These are phyloP conservation scores for Amblyjoppa proteus DNA, from an alignment of 2,888 invertebrate genomes.

Conservation along the genomic window DNA sequence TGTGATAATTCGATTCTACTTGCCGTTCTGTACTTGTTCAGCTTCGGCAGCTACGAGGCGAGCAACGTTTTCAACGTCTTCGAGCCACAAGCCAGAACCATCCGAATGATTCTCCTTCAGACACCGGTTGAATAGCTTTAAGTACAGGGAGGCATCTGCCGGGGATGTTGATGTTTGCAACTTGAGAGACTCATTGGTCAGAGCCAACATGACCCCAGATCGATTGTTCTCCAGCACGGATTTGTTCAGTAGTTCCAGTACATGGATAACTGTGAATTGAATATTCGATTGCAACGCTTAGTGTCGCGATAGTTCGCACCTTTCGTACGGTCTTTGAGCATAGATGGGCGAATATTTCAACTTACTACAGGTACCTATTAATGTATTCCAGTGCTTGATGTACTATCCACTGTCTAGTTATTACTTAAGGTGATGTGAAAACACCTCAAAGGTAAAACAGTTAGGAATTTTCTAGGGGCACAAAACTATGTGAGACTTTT, in stretches of 20 bases:
- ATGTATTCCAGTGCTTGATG: no score
- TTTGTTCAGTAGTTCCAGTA: slow-evolving; percentile 87
- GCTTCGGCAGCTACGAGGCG: slow-evolving; percentile 85
- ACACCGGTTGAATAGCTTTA: slow-evolving; percentile 86
- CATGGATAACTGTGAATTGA: slow-evolving; percentile 83
- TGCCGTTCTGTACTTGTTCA: slow-evolving; percentile 85
- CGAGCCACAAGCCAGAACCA: slow-evolving; percentile 87
- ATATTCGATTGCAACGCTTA: not conserved
- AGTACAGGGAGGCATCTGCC: slow-evolving; percentile 86
- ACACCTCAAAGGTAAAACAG: no score
- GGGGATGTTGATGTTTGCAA: slow-evolving; percentile 84
- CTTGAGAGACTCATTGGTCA: slow-evolving; percentile 86
- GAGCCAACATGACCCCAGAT: slow-evolving; percentile 85
- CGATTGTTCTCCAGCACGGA: slow-evolving; percentile 87
- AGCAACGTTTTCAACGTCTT: slow-evolving; percentile 86
- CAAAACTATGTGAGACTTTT: no score
- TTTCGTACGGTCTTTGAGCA: no score
- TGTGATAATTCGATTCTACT: slow-evolving; percentile 75
- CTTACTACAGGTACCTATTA: no score
- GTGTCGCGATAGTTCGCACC: no score
- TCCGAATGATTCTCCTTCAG: slow-evolving; percentile 85
- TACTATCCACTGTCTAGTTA: no score
- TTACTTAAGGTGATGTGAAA: no score
- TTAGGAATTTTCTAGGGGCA: no score
- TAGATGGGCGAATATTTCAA: no score